Evolutionary conservation across 2,888 invertebrate species (phyloP), one percentile per base, ranked within the genome.

Genomic region (Drosophila basisetae): DNA sequence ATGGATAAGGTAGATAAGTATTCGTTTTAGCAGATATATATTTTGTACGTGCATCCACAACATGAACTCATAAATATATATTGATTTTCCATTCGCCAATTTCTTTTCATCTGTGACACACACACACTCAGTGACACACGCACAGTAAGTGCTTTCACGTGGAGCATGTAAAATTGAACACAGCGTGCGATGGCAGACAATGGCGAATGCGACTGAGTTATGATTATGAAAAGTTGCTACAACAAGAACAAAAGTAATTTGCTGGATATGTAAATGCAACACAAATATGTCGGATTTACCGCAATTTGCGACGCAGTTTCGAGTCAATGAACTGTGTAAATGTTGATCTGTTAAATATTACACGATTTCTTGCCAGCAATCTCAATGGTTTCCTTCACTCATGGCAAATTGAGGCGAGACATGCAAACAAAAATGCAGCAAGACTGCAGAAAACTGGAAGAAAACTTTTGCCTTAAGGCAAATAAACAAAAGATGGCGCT

Each of bases 21-120:
- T 73, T 72, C 68, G 70, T 63, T 70, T 67, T 66, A 67, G 55
- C 74, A 71, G 77, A 53, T 53, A 71, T 84, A 65, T 76, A 70
- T 77, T 80, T 72, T 59, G 87, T 86, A 89, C 87, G 89, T 85
- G 85, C 76, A 68, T 71, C 60, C 84, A 69, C 81, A 80, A 76
- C 68, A 89, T 87, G 81, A 89, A 86, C 91, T 84, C 85, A 89
- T 86, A 86, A 86, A 91, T 89, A 90, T 86, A 68, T 90, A 86
- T 86, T 87, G 85, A 90, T 86, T 86, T 86, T 90, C 86, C 86
- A 83, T 89, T 85, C 88, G 61, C 62, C 86, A 66, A 74, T 78
- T 84, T 78, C 82, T 71, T 83, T 82, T 82, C 75, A 84, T 82
- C 74, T 70, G 52, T 52, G 52, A 7, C 41, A 41, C 55, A 50